Percentiles rank a stretch among this genome's conserved stretches.
phyloP scores from a whole-genome alignment of 2,888 invertebrate genomes.

The Epirrhoe alternata region DNA sequence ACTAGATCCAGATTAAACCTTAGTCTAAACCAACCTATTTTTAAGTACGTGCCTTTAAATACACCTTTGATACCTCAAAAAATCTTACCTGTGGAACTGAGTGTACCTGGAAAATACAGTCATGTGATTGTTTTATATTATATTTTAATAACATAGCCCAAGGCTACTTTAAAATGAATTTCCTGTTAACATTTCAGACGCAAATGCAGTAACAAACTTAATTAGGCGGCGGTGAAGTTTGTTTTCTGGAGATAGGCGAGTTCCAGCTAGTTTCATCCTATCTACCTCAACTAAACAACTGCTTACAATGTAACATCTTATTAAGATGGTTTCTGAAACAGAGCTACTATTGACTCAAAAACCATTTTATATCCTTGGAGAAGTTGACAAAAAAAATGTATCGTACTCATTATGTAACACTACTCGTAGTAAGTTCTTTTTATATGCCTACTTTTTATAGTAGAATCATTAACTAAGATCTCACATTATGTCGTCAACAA shows the following conservation, averaged over 20 bases:
- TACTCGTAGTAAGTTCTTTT: background rate
- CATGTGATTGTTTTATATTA: background rate
- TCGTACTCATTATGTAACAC: background rate
- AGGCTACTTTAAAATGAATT: background rate
- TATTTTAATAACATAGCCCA: background rate
- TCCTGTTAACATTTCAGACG: background rate
- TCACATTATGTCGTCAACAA: background rate
- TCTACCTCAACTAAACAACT: conserved; percentile 3
- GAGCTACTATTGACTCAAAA: too few relatives aligned
- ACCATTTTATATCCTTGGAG: too few relatives aligned
- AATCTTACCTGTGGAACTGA: background rate
- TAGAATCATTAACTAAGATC: background rate
- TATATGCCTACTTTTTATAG: background rate
- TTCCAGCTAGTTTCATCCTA: conserved; percentile 13
- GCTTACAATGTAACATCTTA: background rate
- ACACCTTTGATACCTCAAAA: background rate
- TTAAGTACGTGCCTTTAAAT: too few relatives aligned
- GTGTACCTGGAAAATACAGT: background rate
- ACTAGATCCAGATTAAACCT: too few relatives aligned
- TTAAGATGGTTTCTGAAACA: too few relatives aligned
- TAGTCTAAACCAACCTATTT: too few relatives aligned
- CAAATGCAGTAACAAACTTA: conserved; percentile 24
- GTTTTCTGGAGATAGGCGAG: conserved; percentile 27
- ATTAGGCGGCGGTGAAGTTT: conserved; percentile 17
- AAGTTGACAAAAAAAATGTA: too few relatives aligned